These are phyloP conservation scores for Heliconius cydno DNA, from an alignment of 2,888 invertebrate genomes.

Conservation along the genomic window DNA sequence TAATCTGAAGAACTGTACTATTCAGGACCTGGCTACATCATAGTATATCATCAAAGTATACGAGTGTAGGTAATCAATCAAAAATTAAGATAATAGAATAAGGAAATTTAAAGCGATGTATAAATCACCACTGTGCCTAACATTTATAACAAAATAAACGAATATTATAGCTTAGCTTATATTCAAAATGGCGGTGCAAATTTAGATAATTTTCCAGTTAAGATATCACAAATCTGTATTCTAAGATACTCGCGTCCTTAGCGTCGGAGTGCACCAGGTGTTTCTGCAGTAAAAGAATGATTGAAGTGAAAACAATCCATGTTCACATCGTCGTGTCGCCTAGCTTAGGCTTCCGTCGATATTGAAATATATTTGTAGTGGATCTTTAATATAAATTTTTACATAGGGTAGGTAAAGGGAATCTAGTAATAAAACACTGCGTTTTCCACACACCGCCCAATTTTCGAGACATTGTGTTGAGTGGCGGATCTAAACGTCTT, in stretches of 20 bases:
- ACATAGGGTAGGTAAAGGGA: no score
- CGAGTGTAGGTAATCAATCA: no score
- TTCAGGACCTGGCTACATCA: no score
- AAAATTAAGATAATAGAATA: no score
- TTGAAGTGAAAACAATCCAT: constrained; percentile 18
- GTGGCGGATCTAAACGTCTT: background rate
- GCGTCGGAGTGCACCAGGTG: constrained; percentile 14
- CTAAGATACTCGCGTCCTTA: background rate
- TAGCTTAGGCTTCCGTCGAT: background rate
- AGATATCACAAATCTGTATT: constrained; percentile 12
- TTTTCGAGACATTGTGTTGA: background rate
- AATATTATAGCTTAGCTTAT: background rate
- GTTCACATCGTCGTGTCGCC: background rate
- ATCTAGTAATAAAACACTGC: no score
- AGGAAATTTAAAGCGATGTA: no score
- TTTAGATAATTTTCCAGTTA: constrained; percentile 25
- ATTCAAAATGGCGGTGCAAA: constrained; percentile 2
- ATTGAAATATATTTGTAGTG: no score
- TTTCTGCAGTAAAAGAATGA: constrained; percentile 12
- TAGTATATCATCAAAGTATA: no score
- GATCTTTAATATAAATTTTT: no score
- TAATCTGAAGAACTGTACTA: no score
- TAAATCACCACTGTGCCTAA: no score
- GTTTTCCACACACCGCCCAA: no score
- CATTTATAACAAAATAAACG: background rate